These are phyloP conservation scores for Oriolus oriolus DNA, from an alignment of 2,113 vertebrate species.

Conservation along the genomic window DNA sequence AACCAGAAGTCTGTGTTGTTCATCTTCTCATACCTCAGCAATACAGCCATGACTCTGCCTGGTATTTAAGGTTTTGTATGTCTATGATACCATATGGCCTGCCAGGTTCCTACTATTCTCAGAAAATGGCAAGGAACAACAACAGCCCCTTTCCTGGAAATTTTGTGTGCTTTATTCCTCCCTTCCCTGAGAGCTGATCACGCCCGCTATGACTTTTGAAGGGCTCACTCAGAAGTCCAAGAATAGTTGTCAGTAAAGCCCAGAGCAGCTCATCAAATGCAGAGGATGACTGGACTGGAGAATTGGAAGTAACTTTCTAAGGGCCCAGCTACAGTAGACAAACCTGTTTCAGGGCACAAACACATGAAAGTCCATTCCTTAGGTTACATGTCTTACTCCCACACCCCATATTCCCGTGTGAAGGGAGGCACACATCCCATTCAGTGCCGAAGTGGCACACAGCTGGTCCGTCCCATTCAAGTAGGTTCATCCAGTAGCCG, in stretches of 20 bases:
- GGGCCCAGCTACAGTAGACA: not conserved
- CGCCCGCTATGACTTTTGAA: not conserved
- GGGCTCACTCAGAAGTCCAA: not conserved
- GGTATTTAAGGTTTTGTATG: not conserved
- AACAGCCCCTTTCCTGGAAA: not conserved
- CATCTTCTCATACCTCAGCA: not conserved
- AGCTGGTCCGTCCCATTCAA: not conserved
- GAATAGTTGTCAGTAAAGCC: not conserved
- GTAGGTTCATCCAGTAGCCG: not conserved
- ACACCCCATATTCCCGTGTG: rapidly evolving
- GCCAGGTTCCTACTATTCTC: not conserved
- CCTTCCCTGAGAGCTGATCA: not conserved
- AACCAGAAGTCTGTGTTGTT: not conserved
- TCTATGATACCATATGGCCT: not conserved
- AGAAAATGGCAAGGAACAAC: not conserved
- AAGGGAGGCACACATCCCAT: not conserved
- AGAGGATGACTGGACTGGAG: not conserved
- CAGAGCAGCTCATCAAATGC: not conserved
- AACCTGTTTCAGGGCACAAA: not conserved
- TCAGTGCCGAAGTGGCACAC: rapidly evolving
- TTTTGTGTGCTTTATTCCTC: not conserved
- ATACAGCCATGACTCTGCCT: not conserved
- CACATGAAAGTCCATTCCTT: not conserved
- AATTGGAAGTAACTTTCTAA: not conserved
- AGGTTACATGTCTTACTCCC: not conserved